phyloP scores from a whole-genome alignment of 2,888 invertebrate species.

The Aspidiotus destructor region DNA sequence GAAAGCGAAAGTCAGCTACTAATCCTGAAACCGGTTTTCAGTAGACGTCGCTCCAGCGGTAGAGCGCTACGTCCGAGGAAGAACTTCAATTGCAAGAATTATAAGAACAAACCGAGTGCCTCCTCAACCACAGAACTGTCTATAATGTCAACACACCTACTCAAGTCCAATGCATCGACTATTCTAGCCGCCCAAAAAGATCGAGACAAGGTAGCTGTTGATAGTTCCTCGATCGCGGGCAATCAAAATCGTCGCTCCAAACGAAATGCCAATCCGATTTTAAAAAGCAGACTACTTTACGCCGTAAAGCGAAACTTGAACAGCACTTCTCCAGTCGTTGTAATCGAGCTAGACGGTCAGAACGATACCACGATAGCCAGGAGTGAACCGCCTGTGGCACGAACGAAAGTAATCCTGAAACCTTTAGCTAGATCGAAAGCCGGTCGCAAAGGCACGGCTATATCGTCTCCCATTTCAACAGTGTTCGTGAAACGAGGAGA shows the following conservation, averaged over 20 bases:
- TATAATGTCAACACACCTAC: background rate
- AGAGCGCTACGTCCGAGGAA: background rate
- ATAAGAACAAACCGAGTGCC: slow-evolving; percentile 3
- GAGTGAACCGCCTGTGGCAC: background rate
- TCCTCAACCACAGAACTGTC: background rate
- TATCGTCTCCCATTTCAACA: slow-evolving; percentile 58
- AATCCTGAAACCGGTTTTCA: slow-evolving; percentile 16
- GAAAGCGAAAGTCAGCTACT: slow-evolving; percentile 24
- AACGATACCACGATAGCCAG: background rate
- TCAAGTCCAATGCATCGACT: too few species aligned
- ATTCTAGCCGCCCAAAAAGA: background rate
- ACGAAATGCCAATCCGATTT: background rate
- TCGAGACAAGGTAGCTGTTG: background rate
- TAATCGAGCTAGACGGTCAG: slow-evolving; percentile 9
- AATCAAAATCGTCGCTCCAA: background rate
- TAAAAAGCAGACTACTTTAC: background rate
- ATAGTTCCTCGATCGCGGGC: background rate
- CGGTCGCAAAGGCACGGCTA: slow-evolving; percentile 56
- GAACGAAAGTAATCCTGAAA: slow-evolving; percentile 45
- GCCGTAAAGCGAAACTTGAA: background rate
- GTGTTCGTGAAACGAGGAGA: slow-evolving; percentile 54
- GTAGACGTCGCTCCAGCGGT: background rate
- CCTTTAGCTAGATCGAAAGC: slow-evolving; percentile 59
- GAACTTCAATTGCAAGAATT: slow-evolving; percentile 9
- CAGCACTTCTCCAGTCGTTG: slow-evolving; percentile 4